These are phyloP conservation scores for Macrobrachium nipponense DNA, from an alignment of 1,140 invertebrate species.

Conservation along the genomic window DNA sequence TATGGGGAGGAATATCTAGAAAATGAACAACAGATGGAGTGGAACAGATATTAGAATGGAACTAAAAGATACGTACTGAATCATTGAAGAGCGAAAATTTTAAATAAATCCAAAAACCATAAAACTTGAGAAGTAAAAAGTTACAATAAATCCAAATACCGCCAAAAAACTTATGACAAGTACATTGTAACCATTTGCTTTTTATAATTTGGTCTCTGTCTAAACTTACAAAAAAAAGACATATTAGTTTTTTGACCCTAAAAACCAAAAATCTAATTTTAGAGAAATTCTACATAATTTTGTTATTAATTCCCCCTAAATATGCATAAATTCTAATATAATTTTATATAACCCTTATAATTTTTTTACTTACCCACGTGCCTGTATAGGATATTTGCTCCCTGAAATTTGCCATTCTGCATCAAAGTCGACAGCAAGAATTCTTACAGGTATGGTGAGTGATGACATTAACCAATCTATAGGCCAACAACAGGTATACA, in stretches of 20 bases:
- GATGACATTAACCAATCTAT: slow-evolving; percentile 47
- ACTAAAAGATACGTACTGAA: no score
- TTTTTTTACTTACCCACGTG: slow-evolving; percentile 22
- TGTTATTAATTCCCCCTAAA: no score
- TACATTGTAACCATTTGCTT: background rate
- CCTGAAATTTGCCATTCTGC: slow-evolving; percentile 26
- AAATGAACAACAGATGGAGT: no score
- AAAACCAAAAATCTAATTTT: background rate
- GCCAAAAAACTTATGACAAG: no score
- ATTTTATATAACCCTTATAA: background rate
- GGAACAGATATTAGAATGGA: no score
- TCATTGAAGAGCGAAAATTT: no score
- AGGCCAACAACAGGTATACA: slow-evolving; percentile 50
- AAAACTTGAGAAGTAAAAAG: no score
- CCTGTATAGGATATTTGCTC: slow-evolving; percentile 1
- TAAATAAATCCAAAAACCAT: no score
- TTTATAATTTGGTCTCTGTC: background rate
- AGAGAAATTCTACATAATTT: background rate
- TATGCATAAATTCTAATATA: no score
- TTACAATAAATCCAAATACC: no score
- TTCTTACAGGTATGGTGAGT: slow-evolving; percentile 36
- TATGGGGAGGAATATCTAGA: no score
- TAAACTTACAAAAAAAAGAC: background rate
- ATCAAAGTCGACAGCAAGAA: slow-evolving; percentile 45
- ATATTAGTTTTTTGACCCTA: no score